Percentiles rank a stretch among this genome's conserved stretches.
phyloP scores from a whole-genome alignment of 2,113 vertebrate species.

The Picathartes gymnocephalus region DNA sequence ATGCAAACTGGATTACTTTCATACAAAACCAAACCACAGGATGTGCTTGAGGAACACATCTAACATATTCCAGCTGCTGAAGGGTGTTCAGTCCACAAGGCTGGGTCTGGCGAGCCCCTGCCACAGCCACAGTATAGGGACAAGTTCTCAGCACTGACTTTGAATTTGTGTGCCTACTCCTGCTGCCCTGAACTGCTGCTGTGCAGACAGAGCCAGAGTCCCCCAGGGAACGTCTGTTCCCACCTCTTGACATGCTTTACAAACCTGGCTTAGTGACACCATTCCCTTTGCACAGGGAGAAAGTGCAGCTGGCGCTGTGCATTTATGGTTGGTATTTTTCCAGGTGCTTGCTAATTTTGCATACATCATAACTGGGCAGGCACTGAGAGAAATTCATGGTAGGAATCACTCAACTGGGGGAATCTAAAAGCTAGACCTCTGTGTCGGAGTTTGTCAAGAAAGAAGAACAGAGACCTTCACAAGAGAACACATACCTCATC shows the following conservation, averaged over 20 bases:
- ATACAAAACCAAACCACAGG: background rate
- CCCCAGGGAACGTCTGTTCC: background rate
- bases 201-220: background rate
- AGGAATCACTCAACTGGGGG: background rate
- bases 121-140: background rate
- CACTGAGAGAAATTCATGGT: background rate
- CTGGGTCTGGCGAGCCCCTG: background rate
- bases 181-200: background rate
- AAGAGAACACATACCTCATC: background rate
- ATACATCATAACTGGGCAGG: background rate
- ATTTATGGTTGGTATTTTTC: background rate
- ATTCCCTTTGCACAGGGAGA: background rate
- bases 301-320: background rate
- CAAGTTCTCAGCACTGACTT: background rate
- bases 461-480: background rate
- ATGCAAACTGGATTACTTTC: background rate
- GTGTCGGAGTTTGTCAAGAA: background rate
- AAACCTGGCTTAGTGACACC: background rate
- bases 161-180: background rate
- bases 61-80: background rate
- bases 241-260: background rate
- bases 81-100: background rate
- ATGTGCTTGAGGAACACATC: background rate
- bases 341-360: background rate
- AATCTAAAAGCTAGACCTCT: background rate